Base-by-base conservation (phyloP, 2,797 vertebrate genomes). In the Manis crassicaudata region DNA sequence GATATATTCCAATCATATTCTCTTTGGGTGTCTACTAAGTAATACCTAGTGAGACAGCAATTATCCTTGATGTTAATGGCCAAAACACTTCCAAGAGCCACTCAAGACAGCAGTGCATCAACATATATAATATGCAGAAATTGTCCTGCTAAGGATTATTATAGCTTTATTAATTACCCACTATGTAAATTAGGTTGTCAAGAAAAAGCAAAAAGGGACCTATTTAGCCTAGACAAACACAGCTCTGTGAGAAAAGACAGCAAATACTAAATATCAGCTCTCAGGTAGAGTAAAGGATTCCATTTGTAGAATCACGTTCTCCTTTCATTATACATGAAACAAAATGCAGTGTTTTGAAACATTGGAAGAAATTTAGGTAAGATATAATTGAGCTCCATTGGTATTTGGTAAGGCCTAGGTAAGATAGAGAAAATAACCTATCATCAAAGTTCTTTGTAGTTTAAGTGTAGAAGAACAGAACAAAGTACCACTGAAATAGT, bases 111-210 rank as follows among this genome's bases (percentile, higher is more conserved):
- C 8, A 93, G 96, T 75, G 11, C 14, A 79, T 96, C 46, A n/a
- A 46, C 63, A 94, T 93, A 92, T 68, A 76, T 8, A 43, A 9
- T 10, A 32, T 23, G 18, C 5, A 94, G 35, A 94, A 96, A 83
- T 72, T 76, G 85, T 35, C 37, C 67, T 93, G 43, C 75, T 87
- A 81, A 96, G 88, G 52, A 90, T 87, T 94, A 67, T 65, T 96
- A 84, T 77, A 95, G 60, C 18, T 94, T 37, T n/a, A 96, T 96
- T 97, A 96, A 94, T 96, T 76, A 94, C n/a, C 40, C 17, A 60
- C 54, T 62, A 81, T 84, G 75, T 92, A 97, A 91, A 97, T 95
- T 87, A 97, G 70, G 56, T 68, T 88, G 32, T 83, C 87, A n/a
- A 95, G 75, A 37, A 94, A 96, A 95, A 88, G 25, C 21, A 88